phyloP scores from a whole-genome alignment of 2,113 vertebrate species.

The Ophthalmotilapia sp. region DNA sequence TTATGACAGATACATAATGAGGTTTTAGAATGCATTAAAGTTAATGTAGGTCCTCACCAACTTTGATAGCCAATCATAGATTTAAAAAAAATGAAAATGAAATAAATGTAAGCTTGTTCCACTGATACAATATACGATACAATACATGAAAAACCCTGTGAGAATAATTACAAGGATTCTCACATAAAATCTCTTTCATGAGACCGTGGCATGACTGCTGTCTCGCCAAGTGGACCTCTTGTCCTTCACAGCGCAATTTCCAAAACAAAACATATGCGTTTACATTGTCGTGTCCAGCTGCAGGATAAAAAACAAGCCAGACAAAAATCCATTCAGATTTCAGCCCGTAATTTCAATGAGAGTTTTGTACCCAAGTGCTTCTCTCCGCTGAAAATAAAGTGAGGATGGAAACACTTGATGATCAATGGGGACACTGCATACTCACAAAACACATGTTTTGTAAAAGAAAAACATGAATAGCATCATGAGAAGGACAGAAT shows the following conservation, averaged over 20 bases:
- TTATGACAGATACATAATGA: background rate
- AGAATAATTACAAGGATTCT: background rate
- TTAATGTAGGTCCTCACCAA: background rate
- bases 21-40: background rate
- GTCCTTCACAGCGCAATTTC: slow-evolving; percentile 38
- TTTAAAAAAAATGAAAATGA: background rate
- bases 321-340: slow-evolving; percentile 11
- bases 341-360: slow-evolving; percentile 12
- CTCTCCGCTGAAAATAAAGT: background rate
- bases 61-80: background rate
- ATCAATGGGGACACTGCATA: background rate
- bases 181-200: background rate
- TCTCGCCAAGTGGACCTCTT: slow-evolving; percentile 29
- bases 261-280: slow-evolving; percentile 30
- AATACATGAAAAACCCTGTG: background rate
- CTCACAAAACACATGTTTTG: background rate
- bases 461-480: slow-evolving; percentile 1
- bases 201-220: background rate
- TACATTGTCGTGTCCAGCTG: slow-evolving; percentile 1
- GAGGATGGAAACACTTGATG: slow-evolving; percentile 12
- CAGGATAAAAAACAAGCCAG: background rate
- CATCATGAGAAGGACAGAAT: background rate
- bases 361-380: slow-evolving; percentile 3
- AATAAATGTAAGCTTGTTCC: background rate
- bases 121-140: background rate